Evolutionary conservation across 2,888 invertebrate species (phyloP).

Genomic region (Ichneumoninae sp.): DNA sequence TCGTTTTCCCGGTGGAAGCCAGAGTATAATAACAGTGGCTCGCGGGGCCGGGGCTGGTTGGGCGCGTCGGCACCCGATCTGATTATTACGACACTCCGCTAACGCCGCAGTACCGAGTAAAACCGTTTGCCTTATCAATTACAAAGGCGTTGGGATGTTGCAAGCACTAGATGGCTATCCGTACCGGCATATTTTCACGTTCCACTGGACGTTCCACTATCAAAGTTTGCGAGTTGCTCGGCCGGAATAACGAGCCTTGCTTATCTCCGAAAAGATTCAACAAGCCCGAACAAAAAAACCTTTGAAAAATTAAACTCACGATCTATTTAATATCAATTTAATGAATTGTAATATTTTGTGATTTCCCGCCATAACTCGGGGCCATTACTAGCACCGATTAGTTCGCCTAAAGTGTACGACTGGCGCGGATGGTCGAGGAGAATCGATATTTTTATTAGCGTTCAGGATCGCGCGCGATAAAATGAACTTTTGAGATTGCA

Average conservation of each 20-base stretch:
- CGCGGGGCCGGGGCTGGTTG: background rate
- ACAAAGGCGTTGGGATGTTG: constrained; percentile 13
- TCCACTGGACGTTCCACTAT: background rate
- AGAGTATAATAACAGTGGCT: background rate
- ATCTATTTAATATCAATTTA: background rate
- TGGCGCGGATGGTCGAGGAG: constrained; percentile 16
- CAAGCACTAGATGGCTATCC: background rate
- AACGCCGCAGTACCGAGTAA: background rate
- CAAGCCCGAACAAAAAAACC: background rate
- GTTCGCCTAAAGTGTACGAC: constrained; percentile 30
- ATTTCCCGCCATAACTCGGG: constrained; percentile 29
- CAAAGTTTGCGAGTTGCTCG: background rate
- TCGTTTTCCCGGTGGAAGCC: constrained; percentile 15
- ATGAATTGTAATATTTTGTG: background rate
- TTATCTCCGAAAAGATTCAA: background rate
- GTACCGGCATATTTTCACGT: constrained; percentile 2
- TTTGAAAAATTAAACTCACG: background rate
- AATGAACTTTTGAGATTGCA: constrained; percentile 63
- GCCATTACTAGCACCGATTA: constrained; percentile 50
- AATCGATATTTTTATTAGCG: constrained; percentile 40
- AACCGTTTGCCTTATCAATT: constrained; percentile 20
- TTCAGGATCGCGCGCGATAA: constrained; percentile 35
- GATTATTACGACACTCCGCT: constrained; percentile 11
- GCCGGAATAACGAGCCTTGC: background rate
- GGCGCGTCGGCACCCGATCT: constrained; percentile 1